These are phyloP conservation scores for Atractosteus spatula DNA, from an alignment of 2,113 vertebrate species.

Conservation along the genomic window DNA sequence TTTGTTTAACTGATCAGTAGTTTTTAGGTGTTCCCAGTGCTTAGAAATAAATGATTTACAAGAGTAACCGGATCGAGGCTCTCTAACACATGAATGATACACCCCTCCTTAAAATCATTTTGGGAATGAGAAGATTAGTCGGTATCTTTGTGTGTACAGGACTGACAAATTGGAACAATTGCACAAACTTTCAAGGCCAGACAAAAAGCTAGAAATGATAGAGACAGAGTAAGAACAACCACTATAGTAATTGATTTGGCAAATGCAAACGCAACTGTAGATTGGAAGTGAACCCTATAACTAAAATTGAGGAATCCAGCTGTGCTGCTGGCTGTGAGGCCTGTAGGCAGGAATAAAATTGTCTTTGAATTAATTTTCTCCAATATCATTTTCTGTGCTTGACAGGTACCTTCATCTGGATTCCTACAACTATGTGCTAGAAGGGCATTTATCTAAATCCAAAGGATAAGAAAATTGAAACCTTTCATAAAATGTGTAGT, in stretches of 20 bases:
- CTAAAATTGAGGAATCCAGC: not conserved
- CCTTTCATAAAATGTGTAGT: not conserved
- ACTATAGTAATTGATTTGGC: not conserved
- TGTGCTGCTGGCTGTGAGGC: not conserved
- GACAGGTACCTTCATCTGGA: not conserved
- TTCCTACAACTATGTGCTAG: not conserved
- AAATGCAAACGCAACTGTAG: not conserved
- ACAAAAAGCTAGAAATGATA: not conserved
- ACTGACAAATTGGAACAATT: not conserved
- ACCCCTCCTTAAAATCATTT: no score
- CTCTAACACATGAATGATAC: no score
- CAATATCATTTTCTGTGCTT: conserved; percentile 1
- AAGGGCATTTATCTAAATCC: conserved; percentile 5
- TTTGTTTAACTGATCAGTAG: no score
- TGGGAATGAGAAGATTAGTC: not conserved
- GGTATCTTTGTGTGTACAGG: not conserved
- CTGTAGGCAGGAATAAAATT: not conserved
- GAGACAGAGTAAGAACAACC: not conserved
- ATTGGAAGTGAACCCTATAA: not conserved
- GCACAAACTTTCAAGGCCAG: not conserved
- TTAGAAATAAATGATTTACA: no score
- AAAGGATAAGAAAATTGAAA: not conserved
- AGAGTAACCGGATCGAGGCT: no score
- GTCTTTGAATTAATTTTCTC: not conserved
- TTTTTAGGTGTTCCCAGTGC: no score